Evolutionary conservation across 2,797 vertebrate species (phyloP), one percentile per base, ranked within the genome.

Genomic region (Pterois miles): DNA sequence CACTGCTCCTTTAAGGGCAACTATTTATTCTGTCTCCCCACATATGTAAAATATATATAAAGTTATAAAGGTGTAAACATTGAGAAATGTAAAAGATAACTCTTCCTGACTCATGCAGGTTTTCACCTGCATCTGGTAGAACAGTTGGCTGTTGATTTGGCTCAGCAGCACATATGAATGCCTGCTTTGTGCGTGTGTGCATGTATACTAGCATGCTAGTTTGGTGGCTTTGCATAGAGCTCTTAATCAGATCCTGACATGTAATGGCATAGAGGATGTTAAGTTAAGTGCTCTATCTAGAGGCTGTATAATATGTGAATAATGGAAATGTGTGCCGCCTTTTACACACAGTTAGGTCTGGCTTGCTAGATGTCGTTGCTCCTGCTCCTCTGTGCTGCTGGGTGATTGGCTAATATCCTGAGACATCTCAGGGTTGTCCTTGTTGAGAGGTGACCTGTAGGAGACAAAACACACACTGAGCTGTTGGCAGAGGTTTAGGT

Each of bases 301-400:
- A 48, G 62, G 23, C 43, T 46, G 38, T 38, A 5, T 38, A 25
- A 27, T 5, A 11, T 54, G 38, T 71, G 71, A 60, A 25, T 22
- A 23, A n/a, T 23, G 25, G 14, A 69, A 50, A 20, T 7, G 8
- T 34, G 53, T 25, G 65, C 20, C 22, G 23, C 16, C 6, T 29
- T 64, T 59, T 25, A n/a, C 40, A 40, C 43, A 23, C 29, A 13
- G 52, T 86, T 60, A 91, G 58, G 74, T 72, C 57, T 83, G 82
- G 38, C 71, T 76, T 14, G 80, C 79, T 6, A 91, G 74, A 65
- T 38, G 54, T 8, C 62, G 76, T 4, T 91, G 81, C 81, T 94
- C 92, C 66, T 89, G 88, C 11, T 76, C 79, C 14, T 92, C 90
- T 5, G 78, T 65, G 74, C 62, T 81, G 81, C 66, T 63, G 34